Base-by-base conservation (phyloP, 2,888 invertebrate genomes). In the Rhagium mordax region DNA sequence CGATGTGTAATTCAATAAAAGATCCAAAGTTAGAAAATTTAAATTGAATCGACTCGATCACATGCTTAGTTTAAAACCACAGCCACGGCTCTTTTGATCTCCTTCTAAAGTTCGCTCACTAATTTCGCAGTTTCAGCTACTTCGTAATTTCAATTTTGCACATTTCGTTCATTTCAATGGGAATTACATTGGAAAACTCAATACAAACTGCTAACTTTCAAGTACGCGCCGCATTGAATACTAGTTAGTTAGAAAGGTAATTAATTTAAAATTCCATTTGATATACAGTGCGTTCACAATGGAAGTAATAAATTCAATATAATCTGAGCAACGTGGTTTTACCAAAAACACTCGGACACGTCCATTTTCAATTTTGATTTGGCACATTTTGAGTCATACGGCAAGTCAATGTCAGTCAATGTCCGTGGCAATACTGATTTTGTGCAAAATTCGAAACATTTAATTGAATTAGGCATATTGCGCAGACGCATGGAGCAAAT, bases 1-100 rank as follows among this genome's bases (percentile, higher is more conserved):
- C 77, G 76, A 77, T 74, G 77, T 75, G 79, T 83, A 83, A 84
- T 83, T 83, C 79, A 81, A 82, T 83, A 79, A 80, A 81, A 76
- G 72, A 70, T 69, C 70, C 67, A 77, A 80, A 76, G 78, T 79
- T 77, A 69, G 75, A 78, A 81, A 81, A 74, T 82, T 81, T 79
- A 80, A 81, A 81, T 80, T 78, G 73, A 73, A 73, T 71, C 70
- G 78, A 79, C 74, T 77, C 77, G 79, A 83, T 84, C 82, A 81
- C 81, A 84, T 81, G 84, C 81, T 84, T 82, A 80, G 82, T 84
- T 84, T 82, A 83, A 83, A 83, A 75, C 78, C 76, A 75, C 80
- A 76, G 81, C 80, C 81, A 74, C 77, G 78, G 69, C 60, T 51
- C 77, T 77, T 83, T 83, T 82, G 81, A 81, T 82, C 81, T 81